Conservation (phyloP, 2,113 vertebrate genomes). For the Festucalex cinctus region DNA sequence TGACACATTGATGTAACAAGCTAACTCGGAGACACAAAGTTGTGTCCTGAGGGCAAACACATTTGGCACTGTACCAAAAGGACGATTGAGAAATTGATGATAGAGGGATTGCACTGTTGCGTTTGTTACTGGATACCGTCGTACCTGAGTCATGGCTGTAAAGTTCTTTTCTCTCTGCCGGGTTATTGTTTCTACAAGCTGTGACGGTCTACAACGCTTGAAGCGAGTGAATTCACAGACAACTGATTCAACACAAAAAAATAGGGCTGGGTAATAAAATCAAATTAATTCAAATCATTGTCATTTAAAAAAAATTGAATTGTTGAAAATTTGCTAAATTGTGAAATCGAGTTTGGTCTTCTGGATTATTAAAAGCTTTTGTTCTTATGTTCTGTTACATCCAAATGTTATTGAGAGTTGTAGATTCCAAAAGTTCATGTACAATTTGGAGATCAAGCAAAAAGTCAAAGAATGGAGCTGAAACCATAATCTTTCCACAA, state of each 20-base stretch:
- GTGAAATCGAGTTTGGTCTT: no score
- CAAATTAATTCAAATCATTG: no score
- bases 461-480: not conserved
- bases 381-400: no score
- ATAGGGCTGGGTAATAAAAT: no score
- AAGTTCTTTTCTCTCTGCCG: not conserved
- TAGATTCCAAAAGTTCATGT: not conserved
- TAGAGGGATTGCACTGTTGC: conserved; percentile 12
- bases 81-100: conserved; percentile 20
- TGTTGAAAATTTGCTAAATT: no score
- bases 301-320: no score
- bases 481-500: not conserved
- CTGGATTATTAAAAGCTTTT: no score
- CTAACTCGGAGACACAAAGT: conserved; percentile 18
- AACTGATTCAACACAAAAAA: no score
- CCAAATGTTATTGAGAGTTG: no score
- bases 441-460: not conserved
- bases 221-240: not conserved
- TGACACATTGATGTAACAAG: conserved; percentile 6
- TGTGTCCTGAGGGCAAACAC: conserved; percentile 24
- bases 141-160: conserved; percentile 16
- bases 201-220: not conserved
- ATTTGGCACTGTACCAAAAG: conserved; percentile 23
- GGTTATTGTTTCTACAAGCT: conserved; percentile 18
- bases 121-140: conserved; percentile 40